Percentiles rank a stretch among this genome's conserved stretches.
Evolutionary conservation across 2,888 invertebrate species (phyloP).

Genomic region (Ferdinandea cuprea): DNA sequence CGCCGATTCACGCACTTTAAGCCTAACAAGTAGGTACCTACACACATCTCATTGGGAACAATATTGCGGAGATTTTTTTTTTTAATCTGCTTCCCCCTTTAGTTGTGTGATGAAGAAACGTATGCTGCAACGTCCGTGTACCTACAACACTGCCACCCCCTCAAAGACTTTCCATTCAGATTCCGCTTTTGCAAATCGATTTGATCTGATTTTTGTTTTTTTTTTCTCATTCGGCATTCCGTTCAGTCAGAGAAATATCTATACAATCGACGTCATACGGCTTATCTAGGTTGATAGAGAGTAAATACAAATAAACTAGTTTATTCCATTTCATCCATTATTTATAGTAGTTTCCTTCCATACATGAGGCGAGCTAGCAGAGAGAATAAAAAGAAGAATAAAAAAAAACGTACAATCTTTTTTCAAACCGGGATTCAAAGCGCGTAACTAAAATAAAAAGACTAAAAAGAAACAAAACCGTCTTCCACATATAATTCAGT

Average conservation of each 20-base stretch:
- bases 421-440: slow-evolving; percentile 42
- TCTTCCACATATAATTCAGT: slow-evolving; percentile 28
- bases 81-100: slow-evolving; percentile 6
- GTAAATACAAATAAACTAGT: slow-evolving; percentile 70
- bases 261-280: slow-evolving; percentile 64
- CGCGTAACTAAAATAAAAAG: slow-evolving; percentile 5
- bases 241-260: slow-evolving; percentile 36
- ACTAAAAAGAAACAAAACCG: slow-evolving; percentile 4
- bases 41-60: slow-evolving; percentile 67
- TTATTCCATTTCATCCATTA: slow-evolving; percentile 55
- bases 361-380: slow-evolving; percentile 42
- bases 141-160: not conserved
- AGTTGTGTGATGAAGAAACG: slow-evolving; percentile 3
- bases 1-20: slow-evolving; percentile 56
- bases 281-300: slow-evolving; percentile 69
- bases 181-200: slow-evolving; percentile 66
- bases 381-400: slow-evolving; percentile 10
- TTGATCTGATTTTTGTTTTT: slow-evolving; percentile 60
- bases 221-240: slow-evolving; percentile 35
- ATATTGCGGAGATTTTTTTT: slow-evolving; percentile 47
- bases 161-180: slow-evolving; percentile 49
- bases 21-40: slow-evolving; percentile 70
- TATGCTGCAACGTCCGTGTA: slow-evolving; percentile 50
- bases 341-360: slow-evolving; percentile 53
- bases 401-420: not conserved